Evolutionary conservation across 2,797 vertebrate species (phyloP), one percentile per base, ranked within the genome.

Genomic region (Anolis apletophallus): DNA sequence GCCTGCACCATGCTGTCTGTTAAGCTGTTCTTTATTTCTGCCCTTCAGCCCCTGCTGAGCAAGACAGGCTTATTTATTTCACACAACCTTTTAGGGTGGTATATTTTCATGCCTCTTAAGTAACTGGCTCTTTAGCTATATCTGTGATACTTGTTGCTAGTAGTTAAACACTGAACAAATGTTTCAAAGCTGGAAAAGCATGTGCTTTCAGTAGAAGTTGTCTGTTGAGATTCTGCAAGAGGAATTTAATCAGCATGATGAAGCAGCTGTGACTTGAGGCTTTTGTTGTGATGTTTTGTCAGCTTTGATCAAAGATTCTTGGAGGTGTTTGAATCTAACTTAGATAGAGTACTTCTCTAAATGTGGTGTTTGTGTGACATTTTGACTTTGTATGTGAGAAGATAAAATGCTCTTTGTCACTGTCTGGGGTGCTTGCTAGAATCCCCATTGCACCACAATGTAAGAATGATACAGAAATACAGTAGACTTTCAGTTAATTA

Each of bases 61-160:
- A 83, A 81, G 72, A 17, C 55, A 64, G 9, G 67, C 54, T 81
- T 40, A 0, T 83, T 16, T 85, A 54, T 91, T 87, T 86, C 29
- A 81, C 14, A 34, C 14, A 59, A 2, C 59, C 34, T 89, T 85
- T 64, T 29, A 61, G 21, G 87, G 57, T 85, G 83, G 32, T 77
- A 3, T 0, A 0, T 89, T 94, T 92, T 85, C 54, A 84, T 87
- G 81, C 83, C 80, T 83, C 91, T 50, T 85, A 88, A 72, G 82
- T 82, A 82, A 16, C 64, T 81, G 59, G 88, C 82, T 78, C 85
- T 91, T 74, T 40, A 36, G 71, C 26, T 73, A 55, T 14, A 9
- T 78, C 68, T 82, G 74, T 86, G 72, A n/a, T n/a, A 40, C 73
- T 16, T 59, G 17, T 50, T 73, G 40, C 36, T 71, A 76, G 75